A percentile compares a stretch with the other conserved stretches of the same genome.
Evolutionary conservation across 2,113 vertebrate genomes (phyloP).

Genomic region (Pteruthius melanotis): DNA sequence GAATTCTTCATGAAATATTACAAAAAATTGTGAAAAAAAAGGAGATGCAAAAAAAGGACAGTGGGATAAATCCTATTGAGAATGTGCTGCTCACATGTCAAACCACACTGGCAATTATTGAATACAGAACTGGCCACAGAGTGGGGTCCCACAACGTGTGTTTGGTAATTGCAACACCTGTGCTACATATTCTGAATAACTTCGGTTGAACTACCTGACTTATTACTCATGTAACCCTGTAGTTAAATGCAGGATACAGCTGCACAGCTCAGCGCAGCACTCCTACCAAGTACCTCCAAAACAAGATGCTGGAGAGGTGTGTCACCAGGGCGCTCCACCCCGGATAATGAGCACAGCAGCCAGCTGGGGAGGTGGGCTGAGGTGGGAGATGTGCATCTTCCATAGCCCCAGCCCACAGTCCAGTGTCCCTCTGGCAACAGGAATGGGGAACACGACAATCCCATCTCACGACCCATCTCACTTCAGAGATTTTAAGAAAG

Average conservation of each 20-base stretch:
- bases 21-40: neutral
- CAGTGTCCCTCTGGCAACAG: neutral
- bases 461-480: neutral
- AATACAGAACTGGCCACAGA: neutral
- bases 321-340: neutral
- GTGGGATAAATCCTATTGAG: neutral
- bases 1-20: neutral
- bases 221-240: neutral
- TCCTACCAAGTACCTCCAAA: conserved; percentile 3
- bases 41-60: neutral
- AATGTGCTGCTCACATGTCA: neutral
- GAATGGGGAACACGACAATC: neutral
- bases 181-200: neutral
- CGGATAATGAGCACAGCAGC: neutral
- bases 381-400: neutral
- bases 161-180: neutral
- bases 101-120: neutral
- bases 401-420: neutral
- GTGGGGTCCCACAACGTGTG: neutral
- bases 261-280: neutral
- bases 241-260: conserved; percentile 31
- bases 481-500: neutral
- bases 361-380: neutral
- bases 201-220: neutral
- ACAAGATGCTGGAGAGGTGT: conserved; percentile 28